Percentiles rank a stretch among this genome's conserved stretches.
Conservation (phyloP, 2,797 vertebrate species). For the Chiloscyllium punctatum region DNA sequence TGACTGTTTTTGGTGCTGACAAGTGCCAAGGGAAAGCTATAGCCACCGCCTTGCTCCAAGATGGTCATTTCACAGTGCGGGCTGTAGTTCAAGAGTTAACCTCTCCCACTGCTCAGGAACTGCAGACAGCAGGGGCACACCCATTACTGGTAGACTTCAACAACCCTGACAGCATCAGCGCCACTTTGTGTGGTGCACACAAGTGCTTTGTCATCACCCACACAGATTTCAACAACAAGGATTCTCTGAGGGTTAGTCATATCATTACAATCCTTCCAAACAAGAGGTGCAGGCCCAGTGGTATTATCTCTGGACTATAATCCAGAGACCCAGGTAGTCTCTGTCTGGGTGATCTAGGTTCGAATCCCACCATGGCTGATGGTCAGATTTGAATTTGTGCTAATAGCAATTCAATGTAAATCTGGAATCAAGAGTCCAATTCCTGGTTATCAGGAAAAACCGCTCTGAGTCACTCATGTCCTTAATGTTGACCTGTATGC, state of each 20-base stretch:
- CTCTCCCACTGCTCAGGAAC: background rate
- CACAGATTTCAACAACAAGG: slow-evolving; percentile 27
- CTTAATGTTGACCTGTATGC: too few species aligned
- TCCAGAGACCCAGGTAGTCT: too few species aligned
- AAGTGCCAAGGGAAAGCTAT: background rate
- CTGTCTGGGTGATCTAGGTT: too few species aligned
- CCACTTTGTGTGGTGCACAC: slow-evolving; percentile 19
- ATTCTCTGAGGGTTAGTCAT: slow-evolving; percentile 38
- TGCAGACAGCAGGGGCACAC: slow-evolving; percentile 15
- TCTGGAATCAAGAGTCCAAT: too few species aligned
- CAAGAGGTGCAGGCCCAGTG: too few species aligned
- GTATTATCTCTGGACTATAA: too few species aligned
- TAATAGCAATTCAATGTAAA: too few species aligned
- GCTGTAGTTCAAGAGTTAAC: background rate
- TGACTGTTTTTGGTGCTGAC: slow-evolving; percentile 40
- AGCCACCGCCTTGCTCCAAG: background rate
- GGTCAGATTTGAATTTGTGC: too few species aligned
- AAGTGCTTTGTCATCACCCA: slow-evolving; percentile 35
- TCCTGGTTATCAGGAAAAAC: too few species aligned
- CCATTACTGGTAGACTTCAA: background rate
- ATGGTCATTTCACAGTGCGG: background rate
- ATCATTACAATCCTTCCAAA: too few species aligned
- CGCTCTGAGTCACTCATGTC: too few species aligned
- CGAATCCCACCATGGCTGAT: too few species aligned
- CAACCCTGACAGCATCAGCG: background rate